These are phyloP conservation scores for Gorsachius magnificus DNA, from an alignment of 2,797 vertebrate genomes.

Conservation along the genomic window DNA sequence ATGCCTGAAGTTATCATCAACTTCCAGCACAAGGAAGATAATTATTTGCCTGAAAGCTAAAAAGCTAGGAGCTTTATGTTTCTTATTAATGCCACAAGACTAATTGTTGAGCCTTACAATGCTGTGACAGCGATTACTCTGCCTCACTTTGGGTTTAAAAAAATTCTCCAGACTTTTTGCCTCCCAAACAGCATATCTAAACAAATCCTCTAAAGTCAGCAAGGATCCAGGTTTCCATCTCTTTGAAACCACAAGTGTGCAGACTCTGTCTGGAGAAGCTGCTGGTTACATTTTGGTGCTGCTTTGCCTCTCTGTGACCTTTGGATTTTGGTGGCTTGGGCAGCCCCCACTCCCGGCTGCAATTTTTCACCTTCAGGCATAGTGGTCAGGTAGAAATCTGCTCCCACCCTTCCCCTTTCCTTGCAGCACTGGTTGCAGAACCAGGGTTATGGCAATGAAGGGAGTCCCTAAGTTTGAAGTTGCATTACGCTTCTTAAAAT, in stretches of 20 bases:
- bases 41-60: conserved; percentile 30
- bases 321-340: neutral
- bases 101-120: neutral
- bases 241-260: neutral
- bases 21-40: conserved; percentile 1
- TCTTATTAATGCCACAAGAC: neutral
- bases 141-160: neutral
- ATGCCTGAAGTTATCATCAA: neutral
- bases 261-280: neutral
- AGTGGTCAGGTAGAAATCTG: neutral
- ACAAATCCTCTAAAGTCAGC: neutral
- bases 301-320: neutral
- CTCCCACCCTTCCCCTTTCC: neutral
- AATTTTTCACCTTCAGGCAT: neutral
- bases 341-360: neutral
- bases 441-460: neutral
- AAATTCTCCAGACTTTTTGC: neutral
- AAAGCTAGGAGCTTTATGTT: neutral
- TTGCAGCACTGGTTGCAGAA: neutral
- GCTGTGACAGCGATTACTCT: neutral
- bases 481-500: neutral
- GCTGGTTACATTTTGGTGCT: neutral
- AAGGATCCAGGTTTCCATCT: neutral
- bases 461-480: neutral
- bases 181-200: neutral